These are phyloP conservation scores for Phodopus roborovskii DNA, from an alignment of 2,113 vertebrate genomes.

Conservation along the genomic window DNA sequence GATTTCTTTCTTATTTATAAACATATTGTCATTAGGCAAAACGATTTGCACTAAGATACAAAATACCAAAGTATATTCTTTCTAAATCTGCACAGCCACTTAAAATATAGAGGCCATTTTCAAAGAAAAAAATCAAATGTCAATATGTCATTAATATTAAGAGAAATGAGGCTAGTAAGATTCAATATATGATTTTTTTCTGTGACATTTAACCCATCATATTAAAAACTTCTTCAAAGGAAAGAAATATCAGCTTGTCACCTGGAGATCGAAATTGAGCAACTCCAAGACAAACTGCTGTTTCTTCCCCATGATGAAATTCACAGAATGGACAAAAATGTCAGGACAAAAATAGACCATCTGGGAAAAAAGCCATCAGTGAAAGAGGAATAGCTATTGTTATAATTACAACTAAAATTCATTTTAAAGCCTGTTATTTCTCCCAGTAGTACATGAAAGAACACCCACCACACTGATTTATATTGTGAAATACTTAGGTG, in stretches of 20 bases:
- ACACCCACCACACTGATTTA: slow-evolving; percentile 67
- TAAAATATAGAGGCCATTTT: slow-evolving; percentile 75
- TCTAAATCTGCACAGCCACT: slow-evolving; percentile 74
- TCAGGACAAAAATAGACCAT: slow-evolving; percentile 88
- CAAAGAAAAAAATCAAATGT: slow-evolving; percentile 81
- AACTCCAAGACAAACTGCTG: slow-evolving; percentile 88
- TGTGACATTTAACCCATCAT: slow-evolving; percentile 90
- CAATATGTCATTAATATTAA: slow-evolving; percentile 90
- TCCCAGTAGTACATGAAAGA: slow-evolving; percentile 69
- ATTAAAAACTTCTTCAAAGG: slow-evolving; percentile 89
- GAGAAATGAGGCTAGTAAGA: slow-evolving; percentile 88
- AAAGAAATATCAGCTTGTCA: slow-evolving; percentile 90
- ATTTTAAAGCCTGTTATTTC: slow-evolving; percentile 80
- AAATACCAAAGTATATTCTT: background rate
- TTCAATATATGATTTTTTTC: slow-evolving; percentile 87
- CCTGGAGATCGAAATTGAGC: slow-evolving; percentile 89
- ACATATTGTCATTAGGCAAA: slow-evolving; percentile 31
- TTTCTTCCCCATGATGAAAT: slow-evolving; percentile 86
- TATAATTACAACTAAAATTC: slow-evolving; percentile 84
- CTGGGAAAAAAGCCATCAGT: slow-evolving; percentile 73
- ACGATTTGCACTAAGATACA: slow-evolving; percentile 34
- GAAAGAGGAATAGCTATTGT: slow-evolving; percentile 80
- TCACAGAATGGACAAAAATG: slow-evolving; percentile 88
- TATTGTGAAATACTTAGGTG: slow-evolving; percentile 71
- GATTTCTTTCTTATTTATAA: slow-evolving; percentile 43